Base-by-base conservation (phyloP, 37 sponge, comb jelly and placozoan species). In the Beroe ovata region DNA sequence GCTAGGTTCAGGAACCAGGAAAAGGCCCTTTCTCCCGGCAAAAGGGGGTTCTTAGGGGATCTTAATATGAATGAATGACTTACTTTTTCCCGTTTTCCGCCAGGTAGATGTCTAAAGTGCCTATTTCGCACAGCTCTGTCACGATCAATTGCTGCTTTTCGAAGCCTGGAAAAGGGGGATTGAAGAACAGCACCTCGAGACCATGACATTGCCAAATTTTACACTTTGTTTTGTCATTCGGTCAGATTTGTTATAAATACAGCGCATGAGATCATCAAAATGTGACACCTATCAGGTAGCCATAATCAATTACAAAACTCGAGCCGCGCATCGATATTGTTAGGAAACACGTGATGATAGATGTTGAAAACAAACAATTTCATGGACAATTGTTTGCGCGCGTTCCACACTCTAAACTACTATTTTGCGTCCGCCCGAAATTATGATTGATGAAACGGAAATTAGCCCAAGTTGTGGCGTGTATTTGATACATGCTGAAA, bases 81-180 rank as follows among this genome's bases (percentile, higher is more conserved):
- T 40, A 77, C 84, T 42, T 77, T 2, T 36, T 30, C 28, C 38
- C 84, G 47, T 77, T 39, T 77, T 77, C 54, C 8, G 21, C 26
- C 1, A 77, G 54, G 54, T 77, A 77, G 1, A 22, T 42, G 33
- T 77, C 84, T 2, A 77, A 54, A 0, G 84, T 42, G 21, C 84
- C 84, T 11, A 77, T 4, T n/a, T 42, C 54, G 25, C 84, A 77
- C 26, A 42, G 84, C 54, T 77, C 84, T 6, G 84, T 77, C 1
- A 77, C 84, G 4, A 77, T 40, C 23, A 40, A 42, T 11, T 23
- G 84, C 26, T 77, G 36, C 42, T 77, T 39, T 21, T 40, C 84
- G 28, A 25, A 77, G 6, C 84, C 84, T 77, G 20, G 25, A 8
- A 8, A 69, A 47, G 6, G 54, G 59, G 18, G 59, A 58, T 58